Conservation (phyloP, 2,797 vertebrate genomes). For the Takifugu ocellatus region DNA sequence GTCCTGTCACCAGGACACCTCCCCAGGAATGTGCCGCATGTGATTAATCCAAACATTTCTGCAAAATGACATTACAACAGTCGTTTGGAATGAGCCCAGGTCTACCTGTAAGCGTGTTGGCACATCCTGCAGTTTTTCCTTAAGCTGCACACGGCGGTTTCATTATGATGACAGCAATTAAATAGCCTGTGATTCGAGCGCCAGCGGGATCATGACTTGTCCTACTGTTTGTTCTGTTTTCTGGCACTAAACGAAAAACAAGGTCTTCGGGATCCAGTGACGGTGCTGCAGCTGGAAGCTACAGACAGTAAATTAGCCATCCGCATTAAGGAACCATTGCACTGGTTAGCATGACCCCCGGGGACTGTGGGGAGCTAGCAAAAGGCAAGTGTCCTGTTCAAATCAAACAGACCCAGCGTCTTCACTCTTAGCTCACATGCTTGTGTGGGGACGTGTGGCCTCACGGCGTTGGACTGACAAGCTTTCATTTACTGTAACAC, state of each 20-base stretch:
- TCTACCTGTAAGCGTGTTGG: conserved; percentile 64
- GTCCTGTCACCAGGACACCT: conserved; percentile 14
- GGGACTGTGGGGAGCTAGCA: conserved; percentile 22
- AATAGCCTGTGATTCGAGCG: conserved; percentile 64
- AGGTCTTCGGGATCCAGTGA: conserved; percentile 32
- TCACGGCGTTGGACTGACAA: conserved; percentile 39
- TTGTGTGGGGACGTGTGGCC: conserved; percentile 37
- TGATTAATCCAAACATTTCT: conserved; percentile 51
- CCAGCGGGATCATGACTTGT: conserved; percentile 63
- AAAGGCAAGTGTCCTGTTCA: conserved; percentile 35
- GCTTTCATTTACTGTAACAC: conserved; percentile 42
- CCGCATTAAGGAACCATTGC: conserved; percentile 46
- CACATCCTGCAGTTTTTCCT: conserved; percentile 47
- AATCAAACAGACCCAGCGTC: conserved; percentile 33
- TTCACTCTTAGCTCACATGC: conserved; percentile 23
- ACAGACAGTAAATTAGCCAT: conserved; percentile 22
- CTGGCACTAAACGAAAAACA: conserved; percentile 37
- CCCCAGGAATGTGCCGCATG: conserved; percentile 18
- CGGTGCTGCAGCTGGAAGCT: conserved; percentile 33
- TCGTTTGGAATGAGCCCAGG: conserved; percentile 62
- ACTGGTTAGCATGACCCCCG: conserved; percentile 48
- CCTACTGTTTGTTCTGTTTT: conserved; percentile 33
- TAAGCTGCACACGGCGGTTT: conserved; percentile 61
- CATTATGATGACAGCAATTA: conserved; percentile 72
- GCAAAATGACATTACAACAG: conserved; percentile 60